These are phyloP conservation scores for Salvator merianae DNA, from an alignment of 2,113 vertebrate species.

Conservation along the genomic window DNA sequence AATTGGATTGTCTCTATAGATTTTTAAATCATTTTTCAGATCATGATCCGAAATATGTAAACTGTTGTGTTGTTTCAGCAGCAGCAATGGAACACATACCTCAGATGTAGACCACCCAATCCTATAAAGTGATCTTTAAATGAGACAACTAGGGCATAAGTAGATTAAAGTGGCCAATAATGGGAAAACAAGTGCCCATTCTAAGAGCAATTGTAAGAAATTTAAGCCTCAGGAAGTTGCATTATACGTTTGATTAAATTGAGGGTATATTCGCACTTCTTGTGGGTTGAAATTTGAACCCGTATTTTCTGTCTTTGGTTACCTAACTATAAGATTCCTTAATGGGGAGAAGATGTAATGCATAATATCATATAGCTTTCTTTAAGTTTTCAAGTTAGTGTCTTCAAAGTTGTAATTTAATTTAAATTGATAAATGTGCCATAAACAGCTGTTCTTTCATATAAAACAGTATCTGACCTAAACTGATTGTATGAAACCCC, in stretches of 20 bases:
- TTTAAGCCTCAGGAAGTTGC: conserved; percentile 92
- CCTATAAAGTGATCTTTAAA: conserved; percentile 86
- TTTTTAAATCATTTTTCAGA: conserved; percentile 91
- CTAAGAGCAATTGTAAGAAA: conserved; percentile 90
- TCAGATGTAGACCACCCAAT: conserved; percentile 76
- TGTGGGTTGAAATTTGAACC: conserved; percentile 91
- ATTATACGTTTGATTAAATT: conserved; percentile 98
- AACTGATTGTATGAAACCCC: conserved; percentile 83
- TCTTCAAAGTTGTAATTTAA: conserved; percentile 91
- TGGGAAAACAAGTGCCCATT: conserved; percentile 89
- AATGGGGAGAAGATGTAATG: conserved; percentile 88
- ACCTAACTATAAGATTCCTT: conserved; percentile 89
- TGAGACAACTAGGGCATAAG: conserved; percentile 83
- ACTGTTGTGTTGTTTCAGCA: conserved; percentile 86
- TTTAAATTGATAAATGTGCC: conserved; percentile 90
- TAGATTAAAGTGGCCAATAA: conserved; percentile 92
- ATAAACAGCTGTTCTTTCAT: conserved; percentile 84
- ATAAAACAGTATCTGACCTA: conserved; percentile 80
- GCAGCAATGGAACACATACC: conserved; percentile 73
- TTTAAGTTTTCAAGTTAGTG: conserved; percentile 87
- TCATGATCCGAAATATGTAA: conserved; percentile 91
- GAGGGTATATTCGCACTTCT: conserved; percentile 93
- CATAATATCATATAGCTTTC: conserved; percentile 85
- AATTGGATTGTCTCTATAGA: conserved; percentile 90
- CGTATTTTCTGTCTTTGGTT: conserved; percentile 95